phyloP scores from a whole-genome alignment of 1,140 invertebrate species.

The Rhyacophila brunnea region DNA sequence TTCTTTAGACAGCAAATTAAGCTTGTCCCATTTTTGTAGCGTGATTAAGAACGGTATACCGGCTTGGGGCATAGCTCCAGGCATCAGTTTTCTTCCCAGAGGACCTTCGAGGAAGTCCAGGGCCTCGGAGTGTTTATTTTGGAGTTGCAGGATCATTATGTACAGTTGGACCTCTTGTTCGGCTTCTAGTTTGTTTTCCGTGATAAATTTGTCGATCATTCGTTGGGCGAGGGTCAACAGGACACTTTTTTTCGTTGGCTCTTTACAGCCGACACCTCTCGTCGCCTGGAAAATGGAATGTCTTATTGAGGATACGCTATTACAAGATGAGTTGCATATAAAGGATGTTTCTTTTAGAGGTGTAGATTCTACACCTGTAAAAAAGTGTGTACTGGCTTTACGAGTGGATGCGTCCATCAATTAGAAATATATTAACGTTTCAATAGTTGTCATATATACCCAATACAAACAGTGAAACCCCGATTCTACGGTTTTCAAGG shows the following conservation, averaged over 20 bases:
- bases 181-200: conserved; percentile 86
- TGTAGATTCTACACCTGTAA: too few species aligned
- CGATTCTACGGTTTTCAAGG: too few species aligned
- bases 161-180: conserved; percentile 92
- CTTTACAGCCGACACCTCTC: conserved; percentile 47
- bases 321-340: too few species aligned
- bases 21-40: conserved; percentile 69
- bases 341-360: too few species aligned
- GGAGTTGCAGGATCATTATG: conserved; percentile 85
- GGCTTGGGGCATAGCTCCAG: conserved; percentile 62
- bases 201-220: conserved; percentile 84
- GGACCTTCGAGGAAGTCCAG: conserved; percentile 76
- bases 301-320: too few species aligned
- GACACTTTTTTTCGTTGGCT: conserved; percentile 60
- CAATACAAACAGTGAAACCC: too few species aligned
- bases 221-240: conserved; percentile 82
- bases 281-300: conserved; percentile 37
- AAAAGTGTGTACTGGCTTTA: too few species aligned
- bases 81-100: conserved; percentile 63
- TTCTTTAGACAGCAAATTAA: conserved; percentile 68
- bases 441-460: too few species aligned
- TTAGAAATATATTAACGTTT: too few species aligned
- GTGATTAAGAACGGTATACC: conserved; percentile 73
- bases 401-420: too few species aligned
- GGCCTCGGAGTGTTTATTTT: conserved; percentile 80